Base-by-base conservation (phyloP, 2,888 invertebrate species). In the Athalia rosae region DNA sequence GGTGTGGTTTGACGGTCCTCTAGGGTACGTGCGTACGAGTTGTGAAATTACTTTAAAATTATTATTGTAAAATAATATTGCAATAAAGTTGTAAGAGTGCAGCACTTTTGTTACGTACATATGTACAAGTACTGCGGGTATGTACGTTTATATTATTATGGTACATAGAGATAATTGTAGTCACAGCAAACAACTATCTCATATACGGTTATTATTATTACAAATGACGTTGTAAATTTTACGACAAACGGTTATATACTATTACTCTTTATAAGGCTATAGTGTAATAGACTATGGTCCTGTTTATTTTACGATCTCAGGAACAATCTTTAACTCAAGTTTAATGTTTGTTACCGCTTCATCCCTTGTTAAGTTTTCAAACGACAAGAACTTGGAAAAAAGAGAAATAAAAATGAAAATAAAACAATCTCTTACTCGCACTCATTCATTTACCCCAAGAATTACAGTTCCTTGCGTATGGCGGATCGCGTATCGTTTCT, bases 191-290 rank as follows among this genome's bases (percentile, higher is more conserved):
- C 13, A 45, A 71, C 45, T 43, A 71, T 71, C 5, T 71, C 13
- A 15, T 41, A 48, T n/a, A 64, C 8, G 13, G 28, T n/a, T 11
- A 50, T 67, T 58, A 56, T 71, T 71, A 58, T 45, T 71, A 58
- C 69, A 45, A 56, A 43, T 69, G 58, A 56, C 56, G 58, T 58
- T 58, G 58, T 71, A 47, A 71, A 58, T 67, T 67, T 67, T 50
- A 67, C 67, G 67, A 48, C 50, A 53, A 67, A 67, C 11, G 53
- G 53, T 67, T 50, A 50, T 45, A 9, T 11, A 3, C 13, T 59
- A n/a, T 59, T 4, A 13, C n/a, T 13, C 7, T 7, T n/a, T 59
- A 15, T 13, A 59, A 9, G 50, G 50, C 50, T 50, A 11, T 50
- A 11, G 50, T 11, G 28, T 11, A 50, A 11, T 11, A 50, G 7